Base-by-base conservation (phyloP, 2,797 vertebrate genomes). In the Acanthurus lineatus region DNA sequence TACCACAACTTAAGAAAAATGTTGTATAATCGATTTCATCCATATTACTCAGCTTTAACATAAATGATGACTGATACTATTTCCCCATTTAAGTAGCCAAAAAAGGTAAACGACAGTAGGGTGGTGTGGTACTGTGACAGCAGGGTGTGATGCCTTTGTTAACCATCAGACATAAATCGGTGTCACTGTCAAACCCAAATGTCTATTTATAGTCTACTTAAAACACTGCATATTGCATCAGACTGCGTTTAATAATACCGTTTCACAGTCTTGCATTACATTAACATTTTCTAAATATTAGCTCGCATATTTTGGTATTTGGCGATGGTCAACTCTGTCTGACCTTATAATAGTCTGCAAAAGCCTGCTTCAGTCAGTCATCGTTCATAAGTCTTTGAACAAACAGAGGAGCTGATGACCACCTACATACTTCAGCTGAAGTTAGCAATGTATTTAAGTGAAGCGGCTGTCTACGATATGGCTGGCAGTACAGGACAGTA, bases 101-200 rank as follows among this genome's bases (percentile, higher is more conserved):
- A 12, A 11, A 44, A 44, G 42, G 19, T 17, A 2, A 44, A 16
- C 53, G 20, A 20, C 22, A 22, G 1, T 5, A 15, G 52, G 14
- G 45, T 14, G 28, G n/a, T 9, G 7, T 61, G 40, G 25, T 49
- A 2, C 16, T 71, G 51, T 9, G 4, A 51, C 62, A 51, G 56
- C 0, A 63, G 54, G 73, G 51, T 65, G 70, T 67, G 79, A 80
- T 69, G 71, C 67, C 70, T 79, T 65, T 67, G 73, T 81, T 63
- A n/a, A 17, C 38, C 60, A 53, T 57, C 44, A 62, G 32, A 69
- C 49, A 67, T n/a, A 56, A 7, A 61, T 15, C n/a, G 57, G 25
- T 6, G 3, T 19, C 35, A 42, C 71, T 32, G 35, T 67, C 53
- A 81, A 64, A 77, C n/a, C 16, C 4, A 2, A 44, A 38, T 32